These are phyloP conservation scores for Tetragnatha montana DNA, from an alignment of 2,888 invertebrate genomes.

Conservation along the genomic window DNA sequence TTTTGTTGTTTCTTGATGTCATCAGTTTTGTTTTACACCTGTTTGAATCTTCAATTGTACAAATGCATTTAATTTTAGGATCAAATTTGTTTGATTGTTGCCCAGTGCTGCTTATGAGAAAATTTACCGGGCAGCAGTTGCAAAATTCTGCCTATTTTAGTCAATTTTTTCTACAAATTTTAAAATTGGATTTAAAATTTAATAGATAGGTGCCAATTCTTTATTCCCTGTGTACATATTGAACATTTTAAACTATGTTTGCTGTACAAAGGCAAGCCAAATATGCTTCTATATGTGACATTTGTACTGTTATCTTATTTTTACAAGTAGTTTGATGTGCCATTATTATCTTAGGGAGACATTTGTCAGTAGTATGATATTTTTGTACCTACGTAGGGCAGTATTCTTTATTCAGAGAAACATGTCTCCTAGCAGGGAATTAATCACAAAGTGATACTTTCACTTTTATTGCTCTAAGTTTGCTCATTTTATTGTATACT, in stretches of 20 bases:
- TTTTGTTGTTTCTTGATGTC: background rate
- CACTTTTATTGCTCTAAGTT: conserved; percentile 36
- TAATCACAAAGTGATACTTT: conserved; percentile 49
- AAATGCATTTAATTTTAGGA: background rate
- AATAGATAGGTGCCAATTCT: conserved; percentile 60
- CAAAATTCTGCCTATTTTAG: background rate
- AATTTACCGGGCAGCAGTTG: background rate
- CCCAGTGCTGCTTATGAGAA: background rate
- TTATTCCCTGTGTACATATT: conserved; percentile 57
- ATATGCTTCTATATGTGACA: conserved; percentile 44
- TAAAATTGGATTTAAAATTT: conserved; percentile 12
- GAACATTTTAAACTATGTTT: conserved; percentile 48
- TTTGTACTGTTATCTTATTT: conserved; percentile 43
- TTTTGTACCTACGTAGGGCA: conserved; percentile 67
- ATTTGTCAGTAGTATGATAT: conserved; percentile 63
- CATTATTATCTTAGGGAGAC: conserved; percentile 64
- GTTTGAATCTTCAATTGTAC: background rate
- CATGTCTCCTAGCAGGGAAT: conserved; percentile 59
- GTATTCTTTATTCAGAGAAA: conserved; percentile 62
- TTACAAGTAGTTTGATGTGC: conserved; percentile 68
- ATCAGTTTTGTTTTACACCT: background rate
- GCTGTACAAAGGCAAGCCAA: conserved; percentile 61
- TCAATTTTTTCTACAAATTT: conserved; percentile 1
- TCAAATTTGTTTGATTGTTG: background rate
- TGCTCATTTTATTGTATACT: conserved; percentile 62